A percentile compares a stretch with the other conserved stretches of the same genome.
Conservation (phyloP, 35 echinoderm and acorn worm species). For the Ptychodera flava region DNA sequence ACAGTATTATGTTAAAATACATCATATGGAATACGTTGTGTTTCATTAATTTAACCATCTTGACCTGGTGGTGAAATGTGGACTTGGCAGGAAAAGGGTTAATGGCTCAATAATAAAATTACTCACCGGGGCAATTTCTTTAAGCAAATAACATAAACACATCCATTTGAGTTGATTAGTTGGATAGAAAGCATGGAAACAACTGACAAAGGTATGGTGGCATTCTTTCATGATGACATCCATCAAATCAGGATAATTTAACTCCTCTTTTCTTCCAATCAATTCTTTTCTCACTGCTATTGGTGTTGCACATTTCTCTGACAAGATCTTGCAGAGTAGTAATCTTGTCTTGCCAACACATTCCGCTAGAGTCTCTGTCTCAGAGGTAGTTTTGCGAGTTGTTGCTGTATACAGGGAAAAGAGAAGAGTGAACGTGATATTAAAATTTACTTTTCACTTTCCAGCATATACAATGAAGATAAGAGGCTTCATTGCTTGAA, state of each 20-base stretch:
- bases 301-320: neutral
- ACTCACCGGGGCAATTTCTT: constrained; percentile 37
- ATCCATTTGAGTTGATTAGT: constrained; percentile 96
- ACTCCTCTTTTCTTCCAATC: neutral
- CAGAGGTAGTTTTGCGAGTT: neutral
- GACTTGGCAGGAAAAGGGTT: too few species aligned
- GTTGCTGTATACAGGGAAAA: too few species aligned
- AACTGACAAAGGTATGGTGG: constrained; percentile 84
- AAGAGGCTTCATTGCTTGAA: too few species aligned
- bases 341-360: constrained; percentile 79
- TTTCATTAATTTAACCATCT: too few species aligned
- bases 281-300: neutral
- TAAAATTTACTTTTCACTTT: too few species aligned
- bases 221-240: constrained; percentile 66
- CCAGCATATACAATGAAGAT: too few species aligned
- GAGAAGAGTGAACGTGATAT: too few species aligned
- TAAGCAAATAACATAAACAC: constrained; percentile 73
- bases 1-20: too few species aligned
- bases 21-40: too few species aligned
- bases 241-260: constrained; percentile 5
- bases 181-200: constrained; percentile 98
- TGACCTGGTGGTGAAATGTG: too few species aligned
- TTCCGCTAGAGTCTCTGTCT: constrained; percentile 61
- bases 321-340: constrained; percentile 69
- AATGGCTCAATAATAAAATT: too few species aligned